Percentiles rank a stretch among this genome's conserved stretches.
Conservation (phyloP, 2,113 vertebrate genomes). For the Mionectes macconnelli region DNA sequence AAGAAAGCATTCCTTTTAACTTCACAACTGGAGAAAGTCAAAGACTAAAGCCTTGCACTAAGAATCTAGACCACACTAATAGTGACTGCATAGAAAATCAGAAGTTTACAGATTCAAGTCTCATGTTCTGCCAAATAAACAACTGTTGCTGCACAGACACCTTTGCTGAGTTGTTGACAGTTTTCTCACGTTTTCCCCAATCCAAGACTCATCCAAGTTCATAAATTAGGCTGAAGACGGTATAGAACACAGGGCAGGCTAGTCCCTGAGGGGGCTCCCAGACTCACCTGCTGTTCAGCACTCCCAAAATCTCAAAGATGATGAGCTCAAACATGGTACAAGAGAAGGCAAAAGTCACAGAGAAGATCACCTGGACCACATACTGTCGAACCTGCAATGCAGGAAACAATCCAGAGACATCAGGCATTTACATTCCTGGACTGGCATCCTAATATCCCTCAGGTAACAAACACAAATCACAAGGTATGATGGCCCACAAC, state of each 20-base stretch:
- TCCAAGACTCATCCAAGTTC: not conserved
- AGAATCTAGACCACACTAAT: not conserved
- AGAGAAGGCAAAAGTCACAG: slow-evolving; percentile 97
- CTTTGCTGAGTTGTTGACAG: not conserved
- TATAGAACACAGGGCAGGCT: not conserved
- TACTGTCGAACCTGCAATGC: slow-evolving; percentile 88
- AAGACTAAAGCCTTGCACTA: not conserved
- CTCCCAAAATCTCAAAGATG: slow-evolving; percentile 97
- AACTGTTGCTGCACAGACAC: not conserved
- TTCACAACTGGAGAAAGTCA: not conserved
- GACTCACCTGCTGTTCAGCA: slow-evolving; percentile 90
- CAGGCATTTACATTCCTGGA: not conserved
- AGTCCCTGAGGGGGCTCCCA: not conserved
- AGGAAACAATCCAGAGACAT: slow-evolving; percentile 7
- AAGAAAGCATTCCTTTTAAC: not conserved
- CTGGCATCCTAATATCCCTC: not conserved
- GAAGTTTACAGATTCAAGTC: not conserved
- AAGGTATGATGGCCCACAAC: not conserved
- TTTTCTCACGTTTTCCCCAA: not conserved
- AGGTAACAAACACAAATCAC: not conserved
- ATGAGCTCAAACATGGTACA: slow-evolving; percentile 99
- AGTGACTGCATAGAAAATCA: not conserved
- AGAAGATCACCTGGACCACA: slow-evolving; percentile 96
- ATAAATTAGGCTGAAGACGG: not conserved
- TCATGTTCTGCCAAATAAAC: not conserved